phyloP scores from a whole-genome alignment of 1,140 invertebrate genomes.

The Atta texana region DNA sequence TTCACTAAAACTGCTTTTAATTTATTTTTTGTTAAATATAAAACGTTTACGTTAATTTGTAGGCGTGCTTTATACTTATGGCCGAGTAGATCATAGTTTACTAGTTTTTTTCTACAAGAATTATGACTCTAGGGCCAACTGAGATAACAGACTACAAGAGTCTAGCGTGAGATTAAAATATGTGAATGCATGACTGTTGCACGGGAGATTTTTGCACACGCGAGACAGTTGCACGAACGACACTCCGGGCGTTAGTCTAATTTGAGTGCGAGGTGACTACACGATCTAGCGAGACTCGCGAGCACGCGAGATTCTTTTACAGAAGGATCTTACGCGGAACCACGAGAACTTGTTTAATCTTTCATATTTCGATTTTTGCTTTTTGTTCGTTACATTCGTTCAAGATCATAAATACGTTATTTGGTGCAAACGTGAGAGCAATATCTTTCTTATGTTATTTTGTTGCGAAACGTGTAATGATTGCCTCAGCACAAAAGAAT shows the following conservation, averaged over 20 bases:
- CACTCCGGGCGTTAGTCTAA: slow-evolving; percentile 44
- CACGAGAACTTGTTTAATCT: background rate
- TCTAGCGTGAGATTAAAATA: slow-evolving; percentile 42
- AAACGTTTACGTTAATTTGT: no score
- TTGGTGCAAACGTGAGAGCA: background rate
- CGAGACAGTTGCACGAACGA: slow-evolving; percentile 48
- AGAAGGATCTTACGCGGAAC: background rate
- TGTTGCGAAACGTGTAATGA: background rate
- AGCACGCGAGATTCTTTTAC: background rate
- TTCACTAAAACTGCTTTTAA: no score
- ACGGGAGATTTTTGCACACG: slow-evolving; percentile 20
- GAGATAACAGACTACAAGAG: background rate
- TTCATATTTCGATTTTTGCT: background rate
- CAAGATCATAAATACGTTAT: slow-evolving; percentile 21
- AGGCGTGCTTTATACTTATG: no score
- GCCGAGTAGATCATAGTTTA: background rate
- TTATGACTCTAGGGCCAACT: background rate
- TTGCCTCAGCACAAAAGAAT: background rate
- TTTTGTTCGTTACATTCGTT: background rate
- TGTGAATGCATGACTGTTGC: slow-evolving; percentile 21
- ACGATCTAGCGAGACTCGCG: background rate
- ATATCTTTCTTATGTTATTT: slow-evolving; percentile 2
- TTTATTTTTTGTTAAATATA: no score
- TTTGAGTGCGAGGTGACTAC: slow-evolving; percentile 49
- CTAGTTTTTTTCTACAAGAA: background rate